Base-by-base conservation (phyloP, 1,140 invertebrate species). In the Euborellia annulipes region DNA sequence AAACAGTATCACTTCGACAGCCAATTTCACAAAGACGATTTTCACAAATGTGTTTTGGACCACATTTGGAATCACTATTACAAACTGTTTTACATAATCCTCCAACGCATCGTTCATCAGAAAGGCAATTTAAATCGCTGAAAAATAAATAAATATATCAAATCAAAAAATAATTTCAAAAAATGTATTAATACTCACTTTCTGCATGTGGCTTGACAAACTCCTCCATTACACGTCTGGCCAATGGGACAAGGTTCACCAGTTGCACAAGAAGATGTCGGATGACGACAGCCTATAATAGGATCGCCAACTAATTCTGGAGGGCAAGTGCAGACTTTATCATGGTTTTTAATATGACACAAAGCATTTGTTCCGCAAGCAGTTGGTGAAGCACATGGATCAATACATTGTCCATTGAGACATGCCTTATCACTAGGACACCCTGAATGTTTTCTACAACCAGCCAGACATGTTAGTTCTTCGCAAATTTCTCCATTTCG, bases 1-100 rank as follows among this genome's bases (percentile, higher is more conserved):
- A 92, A 9, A 78, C 73, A n/a, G 76, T 73, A 58, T 89, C 86
- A 57, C 73, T 83, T 27, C 85, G 70, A 58, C 86, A 91, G 14
- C 86, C 86, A 52, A 79, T 72, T 50, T 85, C 76, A 58, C 88
- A 93, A 47, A 90, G 67, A 50, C 87, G 72, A 52, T 83, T 86
- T 58, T 84, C 77, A 57, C 88, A 93, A 53, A 90, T 88, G 59
- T 88, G 80, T 53, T 82, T 79, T 0, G 72, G 59, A 23, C 71
- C 71, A 57, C 89, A 93, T 43, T 82, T 76, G 30, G 73, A 69
- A 57, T 92, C 86, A 43, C 76, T 85, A 58, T 86, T 90, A 54
- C 85, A 91, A 16, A 90, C 77, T 3, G 77, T 68, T 60, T 82
- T 78, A 55, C 87, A 91, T 16, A 82, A 70, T 27, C 82, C 83